phyloP scores from a whole-genome alignment of 2,113 vertebrate genomes.

The Hippoglossus stenolepis region DNA sequence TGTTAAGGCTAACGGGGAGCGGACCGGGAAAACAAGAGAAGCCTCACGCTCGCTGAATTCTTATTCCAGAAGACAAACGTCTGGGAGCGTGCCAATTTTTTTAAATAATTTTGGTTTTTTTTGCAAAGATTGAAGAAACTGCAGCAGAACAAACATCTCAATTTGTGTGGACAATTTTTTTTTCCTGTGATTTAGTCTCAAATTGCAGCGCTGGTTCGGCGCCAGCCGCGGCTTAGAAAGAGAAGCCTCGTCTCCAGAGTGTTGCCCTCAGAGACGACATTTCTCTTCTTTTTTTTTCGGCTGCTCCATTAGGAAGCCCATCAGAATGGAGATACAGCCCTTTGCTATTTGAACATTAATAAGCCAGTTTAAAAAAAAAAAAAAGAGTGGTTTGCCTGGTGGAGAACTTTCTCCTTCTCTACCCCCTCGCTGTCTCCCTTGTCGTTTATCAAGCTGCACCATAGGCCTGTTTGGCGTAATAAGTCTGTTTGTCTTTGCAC shows the following conservation, averaged over 20 bases:
- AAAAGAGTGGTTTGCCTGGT: too few relatives aligned
- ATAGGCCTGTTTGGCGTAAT: slow-evolving; percentile 73
- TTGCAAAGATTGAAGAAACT: slow-evolving; percentile 23
- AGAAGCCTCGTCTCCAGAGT: slow-evolving; percentile 58
- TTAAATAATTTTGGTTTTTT: slow-evolving; percentile 47
- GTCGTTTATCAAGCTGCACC: slow-evolving; percentile 68
- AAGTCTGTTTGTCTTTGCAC: slow-evolving; percentile 73
- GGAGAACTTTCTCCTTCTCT: too few relatives aligned
- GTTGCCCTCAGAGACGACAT: slow-evolving; percentile 39
- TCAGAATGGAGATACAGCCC: too few relatives aligned
- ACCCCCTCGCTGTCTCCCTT: background rate
- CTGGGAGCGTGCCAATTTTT: slow-evolving; percentile 39
- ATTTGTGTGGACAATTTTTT: background rate
- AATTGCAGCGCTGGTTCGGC: slow-evolving; percentile 59
- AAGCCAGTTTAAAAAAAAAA: too few relatives aligned
- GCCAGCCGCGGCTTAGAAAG: slow-evolving; percentile 52
- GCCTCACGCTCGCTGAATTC: slow-evolving; percentile 35
- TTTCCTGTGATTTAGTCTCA: slow-evolving; percentile 62
- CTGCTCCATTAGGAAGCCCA: slow-evolving; percentile 39
- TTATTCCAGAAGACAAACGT: slow-evolving; percentile 41
- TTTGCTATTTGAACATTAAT: too few relatives aligned
- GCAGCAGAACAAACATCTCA: background rate
- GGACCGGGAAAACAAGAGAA: slow-evolving; percentile 1
- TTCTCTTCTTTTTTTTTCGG: background rate
- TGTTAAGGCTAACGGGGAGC: slow-evolving; percentile 54